Conservation (phyloP, 2,797 vertebrate species). For the Mormyrops attenuatus region DNA sequence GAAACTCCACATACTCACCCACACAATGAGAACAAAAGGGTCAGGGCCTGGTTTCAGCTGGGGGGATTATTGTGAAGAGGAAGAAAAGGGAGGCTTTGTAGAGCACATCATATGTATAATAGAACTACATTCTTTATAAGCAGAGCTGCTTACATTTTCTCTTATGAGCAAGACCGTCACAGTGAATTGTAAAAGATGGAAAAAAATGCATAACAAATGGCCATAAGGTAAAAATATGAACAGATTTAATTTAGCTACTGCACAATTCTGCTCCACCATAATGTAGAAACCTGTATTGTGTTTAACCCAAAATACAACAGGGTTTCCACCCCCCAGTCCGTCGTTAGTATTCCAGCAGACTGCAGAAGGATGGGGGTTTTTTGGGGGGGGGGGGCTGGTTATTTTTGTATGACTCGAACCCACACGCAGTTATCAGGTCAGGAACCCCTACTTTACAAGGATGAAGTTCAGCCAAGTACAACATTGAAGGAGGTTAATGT, state of each 20-base stretch:
- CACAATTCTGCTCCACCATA: background rate
- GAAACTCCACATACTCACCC: background rate
- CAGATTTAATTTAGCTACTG: background rate
- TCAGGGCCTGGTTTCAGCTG: background rate
- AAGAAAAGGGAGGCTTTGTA: conserved; percentile 6
- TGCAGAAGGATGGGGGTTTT: background rate
- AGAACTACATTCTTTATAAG: background rate
- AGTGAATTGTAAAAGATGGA: background rate
- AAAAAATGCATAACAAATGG: background rate
- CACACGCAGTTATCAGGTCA: background rate
- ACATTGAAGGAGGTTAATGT: background rate
- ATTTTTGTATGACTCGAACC: background rate
- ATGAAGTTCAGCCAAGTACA: background rate
- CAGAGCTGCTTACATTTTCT: background rate
- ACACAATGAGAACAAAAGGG: conserved; percentile 1
- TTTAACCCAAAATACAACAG: background rate
- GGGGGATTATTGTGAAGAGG: background rate
- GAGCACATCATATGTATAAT: background rate
- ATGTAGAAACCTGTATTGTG: background rate
- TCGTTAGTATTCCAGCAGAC: background rate
- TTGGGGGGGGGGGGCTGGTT: background rate
- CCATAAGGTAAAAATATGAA: background rate
- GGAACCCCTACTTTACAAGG: background rate
- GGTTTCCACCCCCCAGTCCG: background rate
- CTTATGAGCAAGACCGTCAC: background rate